These are phyloP conservation scores for Macropodus opercularis DNA, from an alignment of 2,797 vertebrate species.

Conservation along the genomic window DNA sequence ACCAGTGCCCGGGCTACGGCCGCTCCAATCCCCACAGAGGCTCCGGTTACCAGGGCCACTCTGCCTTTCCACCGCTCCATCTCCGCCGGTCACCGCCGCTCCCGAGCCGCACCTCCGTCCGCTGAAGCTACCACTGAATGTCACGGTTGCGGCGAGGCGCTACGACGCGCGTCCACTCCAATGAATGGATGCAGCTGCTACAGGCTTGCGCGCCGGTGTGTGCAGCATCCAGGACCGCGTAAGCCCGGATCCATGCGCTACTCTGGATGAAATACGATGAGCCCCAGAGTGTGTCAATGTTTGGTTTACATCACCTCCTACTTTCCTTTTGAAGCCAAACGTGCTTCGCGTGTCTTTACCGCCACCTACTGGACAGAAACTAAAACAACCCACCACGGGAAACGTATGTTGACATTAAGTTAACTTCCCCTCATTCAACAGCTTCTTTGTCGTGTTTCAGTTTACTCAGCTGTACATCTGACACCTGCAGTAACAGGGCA, in stretches of 20 bases:
- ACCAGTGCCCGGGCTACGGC: slow-evolving; percentile 91
- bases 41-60: slow-evolving; percentile 93
- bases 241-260: slow-evolving; percentile 68
- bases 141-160: background rate
- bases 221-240: slow-evolving; percentile 65
- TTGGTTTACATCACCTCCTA: slow-evolving; percentile 70
- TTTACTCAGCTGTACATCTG: too few relatives aligned
- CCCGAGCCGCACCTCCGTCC: background rate
- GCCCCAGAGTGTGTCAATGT: slow-evolving; percentile 35
- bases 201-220: slow-evolving; percentile 25
- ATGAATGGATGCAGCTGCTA: slow-evolving; percentile 33
- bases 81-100: slow-evolving; percentile 41
- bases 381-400: background rate
- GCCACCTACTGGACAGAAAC: slow-evolving; percentile 42
- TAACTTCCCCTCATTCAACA: background rate
- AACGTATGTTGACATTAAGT: background rate
- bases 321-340: slow-evolving; percentile 37
- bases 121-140: background rate
- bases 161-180: background rate
- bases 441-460: background rate
- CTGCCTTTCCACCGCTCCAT: slow-evolving; percentile 95
- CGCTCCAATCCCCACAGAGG: slow-evolving; percentile 93
- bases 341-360: background rate
- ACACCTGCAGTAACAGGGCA: too few relatives aligned
- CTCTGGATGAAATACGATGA: slow-evolving; percentile 72